phyloP scores from a whole-genome alignment of 2,888 invertebrate species.

The Tenthredo livida region DNA sequence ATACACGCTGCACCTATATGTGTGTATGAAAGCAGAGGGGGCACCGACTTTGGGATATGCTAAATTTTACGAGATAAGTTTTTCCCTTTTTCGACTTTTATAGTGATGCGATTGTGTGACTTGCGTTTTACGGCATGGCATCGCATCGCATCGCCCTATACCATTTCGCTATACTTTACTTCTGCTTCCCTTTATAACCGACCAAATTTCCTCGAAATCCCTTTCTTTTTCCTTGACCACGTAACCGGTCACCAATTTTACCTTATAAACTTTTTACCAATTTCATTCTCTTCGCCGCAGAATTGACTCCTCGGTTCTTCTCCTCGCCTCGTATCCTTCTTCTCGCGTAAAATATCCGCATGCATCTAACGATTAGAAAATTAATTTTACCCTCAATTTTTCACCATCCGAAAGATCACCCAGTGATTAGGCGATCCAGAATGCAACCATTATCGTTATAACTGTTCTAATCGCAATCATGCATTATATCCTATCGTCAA shows the following conservation, averaged over 20 bases:
- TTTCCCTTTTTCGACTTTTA: constrained; percentile 45
- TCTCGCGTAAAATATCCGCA: background rate
- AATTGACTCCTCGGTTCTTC: background rate
- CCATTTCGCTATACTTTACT: background rate
- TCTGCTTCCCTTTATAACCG: background rate
- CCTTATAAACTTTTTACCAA: background rate
- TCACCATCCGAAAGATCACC: background rate
- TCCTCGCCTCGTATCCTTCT: background rate
- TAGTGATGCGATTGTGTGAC: constrained; percentile 50
- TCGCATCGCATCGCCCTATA: background rate
- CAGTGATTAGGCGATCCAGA: background rate
- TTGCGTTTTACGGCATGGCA: constrained; percentile 19
- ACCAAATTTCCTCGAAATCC: background rate
- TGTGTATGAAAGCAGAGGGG: background rate
- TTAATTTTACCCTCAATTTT: background rate
- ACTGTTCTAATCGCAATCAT: background rate
- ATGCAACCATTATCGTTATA: background rate
- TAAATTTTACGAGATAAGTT: constrained; percentile 42
- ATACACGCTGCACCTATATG: background rate
- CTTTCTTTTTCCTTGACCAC: background rate
- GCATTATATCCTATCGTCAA: background rate
- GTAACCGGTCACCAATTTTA: background rate
- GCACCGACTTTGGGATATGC: constrained; percentile 15
- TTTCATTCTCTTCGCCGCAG: background rate
- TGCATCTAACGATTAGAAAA: background rate